These are phyloP conservation scores for Cromileptes altivelis DNA, from an alignment of 2,113 vertebrate genomes.

Conservation along the genomic window DNA sequence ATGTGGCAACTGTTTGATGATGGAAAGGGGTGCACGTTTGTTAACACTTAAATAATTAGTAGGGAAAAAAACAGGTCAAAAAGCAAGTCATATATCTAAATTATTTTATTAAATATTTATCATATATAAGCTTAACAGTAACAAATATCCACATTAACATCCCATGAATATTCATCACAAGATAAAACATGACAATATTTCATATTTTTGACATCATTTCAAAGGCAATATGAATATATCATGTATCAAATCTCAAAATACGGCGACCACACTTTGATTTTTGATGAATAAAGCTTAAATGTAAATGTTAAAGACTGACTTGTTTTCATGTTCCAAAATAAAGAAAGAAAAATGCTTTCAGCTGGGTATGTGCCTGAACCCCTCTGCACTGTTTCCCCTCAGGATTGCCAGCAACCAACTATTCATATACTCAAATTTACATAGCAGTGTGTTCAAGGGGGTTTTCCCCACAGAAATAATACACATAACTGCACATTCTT, in stretches of 20 bases:
- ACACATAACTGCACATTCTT: slow-evolving; percentile 2
- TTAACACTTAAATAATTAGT: background rate
- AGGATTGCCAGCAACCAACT: slow-evolving; percentile 29
- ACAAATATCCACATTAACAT: background rate
- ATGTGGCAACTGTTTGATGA: slow-evolving; percentile 12
- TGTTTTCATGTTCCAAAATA: slow-evolving; percentile 4
- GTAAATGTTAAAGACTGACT: background rate
- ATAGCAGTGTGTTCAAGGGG: background rate
- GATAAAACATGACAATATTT: background rate
- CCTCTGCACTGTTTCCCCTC: slow-evolving; percentile 18
- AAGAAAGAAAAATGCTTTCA: background rate
- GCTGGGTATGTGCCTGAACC: background rate
- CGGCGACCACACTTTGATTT: background rate
- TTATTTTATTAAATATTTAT: slow-evolving; percentile 35
- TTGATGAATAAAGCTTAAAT: slow-evolving; percentile 12
- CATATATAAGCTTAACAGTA: background rate
- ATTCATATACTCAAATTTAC: slow-evolving; percentile 15
- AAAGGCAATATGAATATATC: background rate
- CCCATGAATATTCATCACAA: background rate
- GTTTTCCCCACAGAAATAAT: background rate
- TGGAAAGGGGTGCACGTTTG: background rate
- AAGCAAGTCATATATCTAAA: background rate
- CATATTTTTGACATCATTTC: background rate
- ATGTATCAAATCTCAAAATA: background rate
- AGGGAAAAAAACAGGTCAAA: background rate